Evolutionary conservation across 2,888 invertebrate genomes (phyloP).

Genomic region (Rhagophthalmus giganteus): DNA sequence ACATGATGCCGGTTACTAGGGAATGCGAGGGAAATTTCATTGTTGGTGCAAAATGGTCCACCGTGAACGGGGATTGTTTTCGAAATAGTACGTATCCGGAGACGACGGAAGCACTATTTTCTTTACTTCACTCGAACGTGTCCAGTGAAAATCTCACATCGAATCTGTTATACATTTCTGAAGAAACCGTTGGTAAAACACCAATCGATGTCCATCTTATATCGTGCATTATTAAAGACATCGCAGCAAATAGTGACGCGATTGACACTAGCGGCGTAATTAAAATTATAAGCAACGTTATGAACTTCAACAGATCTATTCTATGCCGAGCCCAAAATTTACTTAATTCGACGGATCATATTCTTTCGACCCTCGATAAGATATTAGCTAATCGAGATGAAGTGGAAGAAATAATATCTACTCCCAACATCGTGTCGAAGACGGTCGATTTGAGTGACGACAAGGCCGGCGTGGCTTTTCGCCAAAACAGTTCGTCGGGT

Average conservation of each 20-base stretch:
- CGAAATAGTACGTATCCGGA: slow-evolving; percentile 11
- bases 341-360: slow-evolving; percentile 64
- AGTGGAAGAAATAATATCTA: neutral
- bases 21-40: slow-evolving; percentile 61
- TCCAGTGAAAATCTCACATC: slow-evolving; percentile 7
- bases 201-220: too few species aligned
- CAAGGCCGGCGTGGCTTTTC: too few species aligned
- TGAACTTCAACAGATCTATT: slow-evolving; percentile 56
- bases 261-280: slow-evolving; percentile 43
- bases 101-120: slow-evolving; percentile 17
- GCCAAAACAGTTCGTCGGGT: too few species aligned
- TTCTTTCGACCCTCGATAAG: slow-evolving; percentile 61
- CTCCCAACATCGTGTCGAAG: neutral
- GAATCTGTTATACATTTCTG: slow-evolving; percentile 9
- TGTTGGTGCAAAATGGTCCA: slow-evolving; percentile 60
- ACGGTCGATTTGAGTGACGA: too few species aligned
- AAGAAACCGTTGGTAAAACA: neutral
- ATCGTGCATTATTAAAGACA: too few species aligned
- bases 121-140: slow-evolving; percentile 6
- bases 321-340: slow-evolving; percentile 52
- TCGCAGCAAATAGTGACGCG: too few species aligned
- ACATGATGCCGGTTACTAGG: slow-evolving; percentile 58
- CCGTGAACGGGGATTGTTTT: slow-evolving; percentile 39
- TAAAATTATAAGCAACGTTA: slow-evolving; percentile 57
- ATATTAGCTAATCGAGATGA: slow-evolving; percentile 54